Conservation (phyloP, 2,113 vertebrate species). For the Paramormyrops kingsleyae region DNA sequence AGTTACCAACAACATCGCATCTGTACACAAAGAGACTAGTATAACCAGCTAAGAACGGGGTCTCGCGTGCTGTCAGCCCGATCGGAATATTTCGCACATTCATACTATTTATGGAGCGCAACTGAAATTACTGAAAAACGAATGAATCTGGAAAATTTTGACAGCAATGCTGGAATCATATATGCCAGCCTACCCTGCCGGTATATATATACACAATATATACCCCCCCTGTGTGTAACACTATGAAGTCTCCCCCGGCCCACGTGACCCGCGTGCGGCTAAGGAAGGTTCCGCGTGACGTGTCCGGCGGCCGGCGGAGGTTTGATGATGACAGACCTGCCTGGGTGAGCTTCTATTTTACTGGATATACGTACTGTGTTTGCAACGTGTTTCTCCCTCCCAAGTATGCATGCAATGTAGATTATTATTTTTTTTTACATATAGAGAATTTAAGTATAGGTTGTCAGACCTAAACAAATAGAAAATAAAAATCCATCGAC, state of each 20-base stretch:
- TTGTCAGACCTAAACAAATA: neutral
- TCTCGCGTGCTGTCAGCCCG: neutral
- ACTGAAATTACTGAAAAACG: neutral
- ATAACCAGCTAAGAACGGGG: neutral
- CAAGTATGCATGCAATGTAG: neutral
- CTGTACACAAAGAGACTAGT: neutral
- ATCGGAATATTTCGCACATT: neutral
- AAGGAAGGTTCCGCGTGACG: constrained; percentile 5
- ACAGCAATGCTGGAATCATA: no score
- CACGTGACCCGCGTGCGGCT: neutral
- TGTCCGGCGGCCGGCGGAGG: neutral
- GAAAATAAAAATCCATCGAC: neutral
- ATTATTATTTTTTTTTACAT: neutral
- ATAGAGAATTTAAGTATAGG: neutral
- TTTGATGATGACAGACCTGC: neutral
- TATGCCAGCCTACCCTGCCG: neutral
- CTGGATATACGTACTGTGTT: neutral
- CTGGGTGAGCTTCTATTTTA: neutral
- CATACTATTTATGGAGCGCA: neutral
- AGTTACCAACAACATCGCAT: neutral
- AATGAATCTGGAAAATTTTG: neutral
- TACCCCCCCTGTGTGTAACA: neutral
- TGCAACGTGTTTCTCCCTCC: neutral
- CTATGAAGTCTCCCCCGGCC: neutral
- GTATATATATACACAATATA: neutral